Evolutionary conservation across 2,113 vertebrate genomes (phyloP).

Genomic region (Halichoerus grypus): DNA sequence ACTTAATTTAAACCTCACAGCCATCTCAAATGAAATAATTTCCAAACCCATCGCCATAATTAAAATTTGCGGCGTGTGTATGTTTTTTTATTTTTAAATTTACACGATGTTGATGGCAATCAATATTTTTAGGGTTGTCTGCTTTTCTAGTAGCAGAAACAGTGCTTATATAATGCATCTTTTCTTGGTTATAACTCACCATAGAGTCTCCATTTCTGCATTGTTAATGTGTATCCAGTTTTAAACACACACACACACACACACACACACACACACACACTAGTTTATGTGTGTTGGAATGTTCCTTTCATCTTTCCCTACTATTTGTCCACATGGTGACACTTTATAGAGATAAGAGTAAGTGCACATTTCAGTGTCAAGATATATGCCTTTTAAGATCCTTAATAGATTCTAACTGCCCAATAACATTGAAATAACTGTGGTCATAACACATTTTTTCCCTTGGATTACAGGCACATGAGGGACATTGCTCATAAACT

Average conservation of each 20-base stretch:
- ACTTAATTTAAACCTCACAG: slow-evolving; percentile 4
- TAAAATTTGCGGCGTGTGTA: not conserved
- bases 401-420: slow-evolving; percentile 83
- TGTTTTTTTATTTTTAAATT: slow-evolving; percentile 1
- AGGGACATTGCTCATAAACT: slow-evolving; percentile 74
- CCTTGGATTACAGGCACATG: slow-evolving; percentile 67
- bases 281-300: not conserved
- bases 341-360: slow-evolving; percentile 56
- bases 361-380: slow-evolving; percentile 52
- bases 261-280: not conserved
- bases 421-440: slow-evolving; percentile 75
- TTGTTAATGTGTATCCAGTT: not conserved
- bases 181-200: not conserved
- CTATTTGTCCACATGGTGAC: slow-evolving; percentile 49
- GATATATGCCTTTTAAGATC: slow-evolving; percentile 81
- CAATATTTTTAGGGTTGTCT: not conserved
- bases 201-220: not conserved
- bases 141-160: slow-evolving; percentile 2
- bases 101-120: not conserved
- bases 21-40: not conserved
- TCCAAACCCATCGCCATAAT: not conserved
- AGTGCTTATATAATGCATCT: not conserved
- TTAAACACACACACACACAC: not conserved
- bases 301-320: not conserved
- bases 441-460: slow-evolving; percentile 77